phyloP scores from a whole-genome alignment of 1,140 invertebrate species.

The Drosophila sulfurigaster region DNA sequence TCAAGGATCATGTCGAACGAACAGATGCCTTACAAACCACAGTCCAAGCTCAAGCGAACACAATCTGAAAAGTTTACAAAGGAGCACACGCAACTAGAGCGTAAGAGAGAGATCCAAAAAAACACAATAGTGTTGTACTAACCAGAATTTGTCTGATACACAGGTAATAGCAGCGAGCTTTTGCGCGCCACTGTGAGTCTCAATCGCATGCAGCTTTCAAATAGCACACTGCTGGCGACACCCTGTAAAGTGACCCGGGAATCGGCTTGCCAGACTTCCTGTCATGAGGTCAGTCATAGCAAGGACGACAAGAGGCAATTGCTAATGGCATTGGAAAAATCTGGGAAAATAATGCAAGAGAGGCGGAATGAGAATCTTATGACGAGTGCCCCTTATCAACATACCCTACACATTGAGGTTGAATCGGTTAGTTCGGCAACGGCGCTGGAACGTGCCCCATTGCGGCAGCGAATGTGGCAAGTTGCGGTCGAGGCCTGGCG shows the following conservation, averaged over 20 bases:
- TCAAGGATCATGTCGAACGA: constrained; percentile 42
- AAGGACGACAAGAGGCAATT: background rate
- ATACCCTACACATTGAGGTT: constrained; percentile 65
- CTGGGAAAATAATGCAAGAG: background rate
- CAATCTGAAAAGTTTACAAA: constrained; percentile 41
- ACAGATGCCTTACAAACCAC: constrained; percentile 10
- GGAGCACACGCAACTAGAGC: background rate
- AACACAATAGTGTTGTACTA: background rate
- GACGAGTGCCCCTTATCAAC: constrained; percentile 31
- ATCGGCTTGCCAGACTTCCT: constrained; percentile 47
- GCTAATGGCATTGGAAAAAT: background rate
- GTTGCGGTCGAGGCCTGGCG: constrained; percentile 35
- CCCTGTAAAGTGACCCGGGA: constrained; percentile 40
- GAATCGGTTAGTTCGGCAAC: constrained; percentile 59
- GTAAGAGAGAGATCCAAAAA: constrained; percentile 19
- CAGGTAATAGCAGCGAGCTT: constrained; percentile 26
- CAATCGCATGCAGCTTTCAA: constrained; percentile 38
- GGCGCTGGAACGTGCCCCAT: constrained; percentile 48
- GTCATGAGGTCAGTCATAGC: background rate
- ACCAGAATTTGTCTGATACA: background rate
- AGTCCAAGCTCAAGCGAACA: constrained; percentile 34
- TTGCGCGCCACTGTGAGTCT: constrained; percentile 33
- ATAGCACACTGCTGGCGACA: constrained; percentile 32
- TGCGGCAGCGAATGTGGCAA: constrained; percentile 52
- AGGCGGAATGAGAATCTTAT: background rate